A percentile compares a stretch with the other conserved stretches of the same genome.
These are phyloP conservation scores for Ectropis crepuscularia DNA, from an alignment of 2,888 invertebrate species.

Conservation along the genomic window DNA sequence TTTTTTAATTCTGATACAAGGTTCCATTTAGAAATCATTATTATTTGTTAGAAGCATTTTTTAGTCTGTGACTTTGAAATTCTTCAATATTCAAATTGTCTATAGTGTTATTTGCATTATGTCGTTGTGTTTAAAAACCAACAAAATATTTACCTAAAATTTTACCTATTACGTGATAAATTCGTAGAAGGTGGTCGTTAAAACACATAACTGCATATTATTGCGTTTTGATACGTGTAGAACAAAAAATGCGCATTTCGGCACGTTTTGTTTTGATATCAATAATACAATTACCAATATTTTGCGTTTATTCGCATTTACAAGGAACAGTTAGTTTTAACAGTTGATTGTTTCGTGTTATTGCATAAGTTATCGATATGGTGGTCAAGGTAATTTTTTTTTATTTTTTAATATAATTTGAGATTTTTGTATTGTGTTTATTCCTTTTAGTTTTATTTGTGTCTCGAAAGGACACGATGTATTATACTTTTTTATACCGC, in stretches of 20 bases:
- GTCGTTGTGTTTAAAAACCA: no score
- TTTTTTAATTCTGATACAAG: background rate
- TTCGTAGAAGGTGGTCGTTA: constrained; percentile 27
- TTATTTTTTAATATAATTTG: background rate
- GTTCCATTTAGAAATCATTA: background rate
- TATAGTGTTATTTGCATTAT: no score
- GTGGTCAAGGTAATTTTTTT: constrained; percentile 30
- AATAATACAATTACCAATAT: constrained; percentile 32
- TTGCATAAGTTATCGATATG: constrained; percentile 23
- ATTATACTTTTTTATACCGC: no score
- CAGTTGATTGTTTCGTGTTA: constrained; percentile 19
- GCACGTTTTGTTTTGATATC: constrained; percentile 40
- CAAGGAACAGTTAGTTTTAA: constrained; percentile 32
- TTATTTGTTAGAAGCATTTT: background rate
- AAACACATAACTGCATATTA: constrained; percentile 27
- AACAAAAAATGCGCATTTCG: constrained; percentile 34
- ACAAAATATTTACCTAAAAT: constrained; percentile 4
- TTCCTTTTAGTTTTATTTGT: background rate
- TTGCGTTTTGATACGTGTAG: constrained; percentile 24
- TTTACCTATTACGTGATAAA: constrained; percentile 22
- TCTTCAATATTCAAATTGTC: background rate
- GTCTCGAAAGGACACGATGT: background rate
- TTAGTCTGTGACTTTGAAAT: background rate
- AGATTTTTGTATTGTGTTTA: no score
- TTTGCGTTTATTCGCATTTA: constrained; percentile 39